A percentile compares a stretch with the other conserved stretches of the same genome.
Conservation (phyloP, 2,113 vertebrate species). For the Crotalus helleri region DNA sequence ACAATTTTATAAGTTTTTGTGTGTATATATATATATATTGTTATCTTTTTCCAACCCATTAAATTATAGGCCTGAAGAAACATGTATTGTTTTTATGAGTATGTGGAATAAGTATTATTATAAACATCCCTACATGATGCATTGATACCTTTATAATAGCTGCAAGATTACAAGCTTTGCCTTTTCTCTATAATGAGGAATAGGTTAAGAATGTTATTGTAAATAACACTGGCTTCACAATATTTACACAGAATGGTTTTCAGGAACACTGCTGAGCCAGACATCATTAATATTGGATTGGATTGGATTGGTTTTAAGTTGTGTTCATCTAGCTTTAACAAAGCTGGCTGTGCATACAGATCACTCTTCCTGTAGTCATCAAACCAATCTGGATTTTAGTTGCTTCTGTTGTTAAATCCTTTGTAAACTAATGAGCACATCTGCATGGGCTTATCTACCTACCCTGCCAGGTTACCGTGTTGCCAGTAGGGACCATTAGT, state of each 20-base stretch:
- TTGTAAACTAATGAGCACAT: not conserved
- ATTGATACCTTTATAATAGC: not conserved
- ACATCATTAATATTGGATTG: conserved; percentile 8
- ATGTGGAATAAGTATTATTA: not conserved
- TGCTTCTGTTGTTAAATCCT: not conserved
- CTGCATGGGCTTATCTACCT: not conserved
- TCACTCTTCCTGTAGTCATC: not conserved
- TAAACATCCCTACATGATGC: not conserved
- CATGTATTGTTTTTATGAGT: not conserved
- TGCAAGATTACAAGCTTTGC: not conserved
- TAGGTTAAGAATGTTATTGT: not conserved
- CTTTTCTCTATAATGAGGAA: not conserved
- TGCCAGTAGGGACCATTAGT: not conserved
- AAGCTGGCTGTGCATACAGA: conserved; percentile 16
- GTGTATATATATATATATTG: not conserved
- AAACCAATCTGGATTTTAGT: conserved; percentile 1
- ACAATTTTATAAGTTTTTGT: not conserved
- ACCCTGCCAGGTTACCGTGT: not conserved
- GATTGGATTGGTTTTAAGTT: not conserved
- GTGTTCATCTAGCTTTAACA: conserved; percentile 8
- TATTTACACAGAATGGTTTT: conserved; percentile 16
- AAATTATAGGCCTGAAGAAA: not conserved
- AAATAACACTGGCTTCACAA: not conserved
- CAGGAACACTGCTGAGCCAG: not conserved
- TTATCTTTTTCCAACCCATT: no score